These are phyloP conservation scores for Paedocypris sp. DNA, from an alignment of 2,113 vertebrate genomes.

Conservation along the genomic window DNA sequence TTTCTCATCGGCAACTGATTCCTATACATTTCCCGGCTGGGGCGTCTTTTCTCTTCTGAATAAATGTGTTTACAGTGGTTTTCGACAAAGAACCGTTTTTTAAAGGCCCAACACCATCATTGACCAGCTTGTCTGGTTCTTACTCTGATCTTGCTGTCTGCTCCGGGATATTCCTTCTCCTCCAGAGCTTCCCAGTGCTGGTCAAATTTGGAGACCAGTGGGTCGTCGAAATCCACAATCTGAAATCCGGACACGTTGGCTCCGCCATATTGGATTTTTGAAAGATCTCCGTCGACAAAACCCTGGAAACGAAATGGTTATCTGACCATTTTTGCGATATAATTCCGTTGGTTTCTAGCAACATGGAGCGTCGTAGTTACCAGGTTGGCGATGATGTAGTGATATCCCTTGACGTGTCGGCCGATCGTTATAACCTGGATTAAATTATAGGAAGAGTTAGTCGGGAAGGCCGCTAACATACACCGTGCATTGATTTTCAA, in stretches of 20 bases:
- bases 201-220: constrained; percentile 91
- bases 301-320: constrained; percentile 59
- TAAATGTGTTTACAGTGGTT: too few species aligned
- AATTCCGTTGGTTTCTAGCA: too few species aligned
- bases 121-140: constrained; percentile 28
- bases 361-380: too few species aligned
- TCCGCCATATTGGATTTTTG: constrained; percentile 97
- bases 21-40: too few species aligned
- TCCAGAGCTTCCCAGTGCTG: constrained; percentile 93
- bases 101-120: too few species aligned
- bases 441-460: too few species aligned
- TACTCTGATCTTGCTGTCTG: constrained; percentile 90
- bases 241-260: constrained; percentile 98
- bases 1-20: too few species aligned
- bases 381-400: constrained; percentile 98
- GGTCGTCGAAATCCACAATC: constrained; percentile 96
- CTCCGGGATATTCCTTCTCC: constrained; percentile 95
- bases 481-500: too few species aligned
- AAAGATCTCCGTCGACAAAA: constrained; percentile 90
- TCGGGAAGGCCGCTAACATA: too few species aligned
- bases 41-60: too few species aligned
- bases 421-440: constrained; percentile 94
- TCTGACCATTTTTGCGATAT: not conserved
- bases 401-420: constrained; percentile 95
- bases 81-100: too few species aligned